A percentile compares a stretch with the other conserved stretches of the same genome.
Conservation (phyloP, 2,888 invertebrate genomes). For the Sesia apiformis region DNA sequence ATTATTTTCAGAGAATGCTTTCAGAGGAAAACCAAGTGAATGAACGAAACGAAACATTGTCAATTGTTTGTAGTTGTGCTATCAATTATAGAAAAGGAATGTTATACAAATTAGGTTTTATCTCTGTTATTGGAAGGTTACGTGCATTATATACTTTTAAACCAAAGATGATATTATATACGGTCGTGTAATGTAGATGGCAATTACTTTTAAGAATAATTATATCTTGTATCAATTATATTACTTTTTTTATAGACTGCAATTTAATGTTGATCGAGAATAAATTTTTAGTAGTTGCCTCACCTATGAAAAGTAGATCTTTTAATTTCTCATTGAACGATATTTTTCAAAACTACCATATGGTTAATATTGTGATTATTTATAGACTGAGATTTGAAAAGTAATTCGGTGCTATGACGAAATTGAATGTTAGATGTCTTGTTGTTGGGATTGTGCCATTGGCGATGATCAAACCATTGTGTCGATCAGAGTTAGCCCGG, state of each 20-base stretch:
- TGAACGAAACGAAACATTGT: not conserved
- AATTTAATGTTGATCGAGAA: too few relatives aligned
- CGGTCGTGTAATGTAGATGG: constrained; percentile 29
- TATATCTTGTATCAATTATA: constrained; percentile 4
- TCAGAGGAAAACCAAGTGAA: too few relatives aligned
- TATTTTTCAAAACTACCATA: too few relatives aligned
- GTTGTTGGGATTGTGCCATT: too few relatives aligned
- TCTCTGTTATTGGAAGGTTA: not conserved
- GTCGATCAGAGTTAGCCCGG: too few relatives aligned
- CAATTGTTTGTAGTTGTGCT: not conserved
- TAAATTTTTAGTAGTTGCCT: too few relatives aligned
- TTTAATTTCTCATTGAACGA: too few relatives aligned
- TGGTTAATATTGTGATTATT: not conserved
- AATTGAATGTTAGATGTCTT: too few relatives aligned
- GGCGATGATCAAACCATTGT: too few relatives aligned
- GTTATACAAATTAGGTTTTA: not conserved
- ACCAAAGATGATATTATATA: constrained; percentile 65
- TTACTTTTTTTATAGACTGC: too few relatives aligned
- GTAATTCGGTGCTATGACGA: not conserved
- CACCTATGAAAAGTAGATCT: too few relatives aligned
- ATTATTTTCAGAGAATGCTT: too few relatives aligned
- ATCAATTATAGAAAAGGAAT: not conserved
- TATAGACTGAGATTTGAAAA: not conserved
- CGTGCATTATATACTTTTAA: constrained; percentile 30
- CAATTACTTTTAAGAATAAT: constrained; percentile 28